Conservation (phyloP, 2,113 vertebrate species). For the Madoqua kirkii region DNA sequence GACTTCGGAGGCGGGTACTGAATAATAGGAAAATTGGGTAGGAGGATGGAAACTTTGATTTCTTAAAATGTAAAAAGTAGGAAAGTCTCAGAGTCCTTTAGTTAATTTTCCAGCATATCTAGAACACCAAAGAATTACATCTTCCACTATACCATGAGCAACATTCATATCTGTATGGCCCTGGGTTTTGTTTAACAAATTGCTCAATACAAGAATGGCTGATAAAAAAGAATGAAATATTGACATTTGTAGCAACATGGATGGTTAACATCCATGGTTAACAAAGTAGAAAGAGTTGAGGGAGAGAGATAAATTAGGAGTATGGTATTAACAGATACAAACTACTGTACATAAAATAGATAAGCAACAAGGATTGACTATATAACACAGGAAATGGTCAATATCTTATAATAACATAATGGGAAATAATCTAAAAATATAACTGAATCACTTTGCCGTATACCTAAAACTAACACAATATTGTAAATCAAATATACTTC, state of each 20-base stretch:
- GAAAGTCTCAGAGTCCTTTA: not conserved
- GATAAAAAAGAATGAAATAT: not conserved
- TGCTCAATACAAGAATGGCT: not conserved
- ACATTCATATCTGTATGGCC: not conserved
- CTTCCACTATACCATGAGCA: not conserved
- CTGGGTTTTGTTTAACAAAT: not conserved
- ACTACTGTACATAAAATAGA: not conserved
- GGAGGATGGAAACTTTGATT: not conserved
- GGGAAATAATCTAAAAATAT: not conserved
- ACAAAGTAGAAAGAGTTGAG: not conserved
- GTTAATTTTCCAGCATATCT: not conserved
- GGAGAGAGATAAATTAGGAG: not conserved
- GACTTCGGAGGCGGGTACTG: not conserved
- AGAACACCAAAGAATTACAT: not conserved
- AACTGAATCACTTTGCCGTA: not conserved
- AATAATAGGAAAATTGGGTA: not conserved
- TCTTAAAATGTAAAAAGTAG: conserved; percentile 16
- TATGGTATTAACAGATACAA: not conserved
- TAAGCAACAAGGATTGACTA: not conserved
- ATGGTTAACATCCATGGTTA: not conserved
- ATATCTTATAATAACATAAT: not conserved
- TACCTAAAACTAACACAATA: not conserved
- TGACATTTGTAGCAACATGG: not conserved
- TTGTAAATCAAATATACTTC: not conserved
- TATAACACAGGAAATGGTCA: not conserved